Evolutionary conservation across 2,113 vertebrate genomes (phyloP), one percentile per base, ranked within the genome.

Genomic region (Gavia stellata): DNA sequence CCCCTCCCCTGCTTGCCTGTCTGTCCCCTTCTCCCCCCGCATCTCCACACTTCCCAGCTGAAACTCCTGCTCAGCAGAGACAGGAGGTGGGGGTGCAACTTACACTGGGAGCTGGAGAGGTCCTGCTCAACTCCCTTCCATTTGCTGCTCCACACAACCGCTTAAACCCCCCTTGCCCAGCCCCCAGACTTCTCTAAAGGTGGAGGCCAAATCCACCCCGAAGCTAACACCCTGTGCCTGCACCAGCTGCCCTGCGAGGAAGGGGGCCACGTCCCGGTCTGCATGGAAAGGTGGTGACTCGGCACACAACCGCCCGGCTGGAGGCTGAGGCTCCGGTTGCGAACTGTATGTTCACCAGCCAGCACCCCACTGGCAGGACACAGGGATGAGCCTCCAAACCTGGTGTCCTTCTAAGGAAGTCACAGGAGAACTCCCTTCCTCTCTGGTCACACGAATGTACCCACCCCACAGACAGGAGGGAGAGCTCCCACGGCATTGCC

Each of bases 261-360:
- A 56, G 20, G 5, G 28, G 49, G 12, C 15, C 1, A 3, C 14
- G 8, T 70, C 44, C 62, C 3, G 1, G 17, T 56, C 45, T 61
- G 25, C 36, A 10, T 7, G 26, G 40, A 65, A 65, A 66, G 20
- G 9, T 44, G 17, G 38, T 38, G 26, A 24, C n/a, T 29, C 0
- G 1, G 25, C 55, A 34, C 0, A 1, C 26, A 49, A 25, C 28
- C 1, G 2, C 23, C 36, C 0, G 3, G 12, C 59, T 33, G 2
- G 3, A 23, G 31, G 23, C 59, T 58, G 28, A 68, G 29, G 44
- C 44, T 65, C 34, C 1, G 6, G 21, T 21, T 59, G 6, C 1
- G 0, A 50, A 34, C 24, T 25, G 18, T 31, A 28, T 24, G 16
- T 10, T 78, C 26, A 42, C 15, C 18, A 72, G 58, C 19, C 33